Evolutionary conservation across 2,113 vertebrate genomes (phyloP).

Genomic region (Microtus oregoni): DNA sequence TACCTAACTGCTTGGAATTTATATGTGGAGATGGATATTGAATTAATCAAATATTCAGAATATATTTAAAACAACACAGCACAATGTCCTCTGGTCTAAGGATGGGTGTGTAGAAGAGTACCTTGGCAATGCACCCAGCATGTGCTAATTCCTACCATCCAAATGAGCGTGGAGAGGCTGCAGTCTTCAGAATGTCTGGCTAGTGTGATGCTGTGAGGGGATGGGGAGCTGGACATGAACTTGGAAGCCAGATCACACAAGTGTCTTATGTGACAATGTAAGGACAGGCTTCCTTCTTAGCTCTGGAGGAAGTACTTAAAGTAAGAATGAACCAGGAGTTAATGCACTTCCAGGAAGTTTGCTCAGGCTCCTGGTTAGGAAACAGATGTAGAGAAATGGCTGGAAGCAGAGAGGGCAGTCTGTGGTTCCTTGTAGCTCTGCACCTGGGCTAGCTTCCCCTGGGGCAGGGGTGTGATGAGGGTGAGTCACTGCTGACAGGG

Average conservation of each 20-base stretch:
- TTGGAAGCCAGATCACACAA: background rate
- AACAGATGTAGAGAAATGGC: background rate
- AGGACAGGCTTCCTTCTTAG: background rate
- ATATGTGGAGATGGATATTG: background rate
- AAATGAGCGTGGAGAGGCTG: background rate
- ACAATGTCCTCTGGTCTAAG: background rate
- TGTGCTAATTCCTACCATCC: background rate
- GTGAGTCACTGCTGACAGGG: background rate
- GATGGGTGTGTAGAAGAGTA: background rate
- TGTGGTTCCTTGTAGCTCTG: no score
- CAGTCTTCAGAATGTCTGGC: background rate
- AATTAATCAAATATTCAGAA: background rate
- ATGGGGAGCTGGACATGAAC: background rate
- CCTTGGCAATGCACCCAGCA: background rate
- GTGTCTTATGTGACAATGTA: background rate
- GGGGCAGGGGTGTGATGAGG: background rate
- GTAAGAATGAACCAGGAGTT: background rate
- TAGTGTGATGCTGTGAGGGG: no score
- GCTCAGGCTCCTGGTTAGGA: background rate
- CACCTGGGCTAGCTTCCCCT: rapidly evolving
- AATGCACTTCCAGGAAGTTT: background rate
- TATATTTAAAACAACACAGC: background rate
- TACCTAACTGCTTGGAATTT: background rate
- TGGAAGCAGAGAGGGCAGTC: background rate
- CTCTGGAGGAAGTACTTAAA: background rate